Evolutionary conservation across 2,888 invertebrate genomes (phyloP).

Genomic region (Zaprionus obscuricornis): DNA sequence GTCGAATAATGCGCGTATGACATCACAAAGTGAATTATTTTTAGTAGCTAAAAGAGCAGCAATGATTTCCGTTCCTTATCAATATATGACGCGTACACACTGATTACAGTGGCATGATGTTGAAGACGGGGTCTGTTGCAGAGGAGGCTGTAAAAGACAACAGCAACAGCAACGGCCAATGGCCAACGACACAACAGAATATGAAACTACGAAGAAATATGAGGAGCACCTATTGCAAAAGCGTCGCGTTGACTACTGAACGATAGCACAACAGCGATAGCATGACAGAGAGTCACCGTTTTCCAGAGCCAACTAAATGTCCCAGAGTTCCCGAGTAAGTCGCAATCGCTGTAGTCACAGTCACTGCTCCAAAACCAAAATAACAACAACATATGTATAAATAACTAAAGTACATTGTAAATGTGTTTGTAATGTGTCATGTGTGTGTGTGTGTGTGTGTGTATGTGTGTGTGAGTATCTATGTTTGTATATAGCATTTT

Average conservation of each 20-base stretch:
- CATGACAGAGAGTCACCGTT: neutral
- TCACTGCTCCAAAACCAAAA: conserved; percentile 10
- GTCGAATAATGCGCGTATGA: conserved; percentile 42
- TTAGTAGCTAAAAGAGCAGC: conserved; percentile 34
- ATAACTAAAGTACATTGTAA: conserved; percentile 8
- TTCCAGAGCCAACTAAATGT: neutral
- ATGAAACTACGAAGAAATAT: conserved; percentile 8
- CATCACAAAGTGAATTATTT: conserved; percentile 62
- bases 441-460: too few relatives aligned
- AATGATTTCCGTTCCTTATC: conserved; percentile 65
- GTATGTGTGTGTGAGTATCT: conserved; percentile 1
- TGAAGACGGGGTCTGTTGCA: neutral
- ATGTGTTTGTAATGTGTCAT: neutral
- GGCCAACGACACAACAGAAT: too few relatives aligned
- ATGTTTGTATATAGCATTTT: conserved; percentile 25
- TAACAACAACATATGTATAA: conserved; percentile 35
- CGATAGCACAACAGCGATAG: conserved; percentile 10
- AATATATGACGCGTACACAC: conserved; percentile 48
- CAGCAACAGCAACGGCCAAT: neutral
- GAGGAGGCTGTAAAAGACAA: conserved; percentile 8
- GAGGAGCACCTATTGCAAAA: conserved; percentile 35
- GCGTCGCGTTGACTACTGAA: conserved; percentile 45
- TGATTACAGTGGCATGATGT: conserved; percentile 21
- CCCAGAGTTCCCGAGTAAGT: too few relatives aligned
- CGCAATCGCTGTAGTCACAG: neutral